Evolutionary conservation across 2,113 vertebrate species (phyloP).

Genomic region (Tichodroma muraria): DNA sequence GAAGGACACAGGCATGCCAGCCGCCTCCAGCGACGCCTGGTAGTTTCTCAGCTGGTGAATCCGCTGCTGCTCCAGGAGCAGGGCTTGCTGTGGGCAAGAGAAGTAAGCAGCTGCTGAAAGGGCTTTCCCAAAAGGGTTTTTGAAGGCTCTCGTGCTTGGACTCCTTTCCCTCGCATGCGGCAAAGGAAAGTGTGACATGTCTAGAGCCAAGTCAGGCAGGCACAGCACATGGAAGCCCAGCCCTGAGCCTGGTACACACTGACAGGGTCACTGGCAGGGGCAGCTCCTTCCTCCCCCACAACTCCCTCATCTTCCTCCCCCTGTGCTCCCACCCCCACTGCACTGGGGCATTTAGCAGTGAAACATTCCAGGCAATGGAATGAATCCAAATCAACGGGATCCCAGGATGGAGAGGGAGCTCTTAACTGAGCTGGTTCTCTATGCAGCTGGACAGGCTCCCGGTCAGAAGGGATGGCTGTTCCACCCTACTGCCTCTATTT

Average conservation of each 20-base stretch:
- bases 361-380: neutral
- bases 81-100: slow-evolving; percentile 80
- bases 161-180: fast-evolving
- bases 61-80: slow-evolving; percentile 92
- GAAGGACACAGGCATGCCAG: slow-evolving; percentile 82
- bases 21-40: slow-evolving; percentile 91
- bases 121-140: neutral
- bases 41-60: slow-evolving; percentile 96
- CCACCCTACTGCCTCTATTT: neutral
- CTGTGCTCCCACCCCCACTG: neutral
- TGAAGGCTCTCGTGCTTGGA: neutral
- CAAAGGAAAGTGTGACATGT: neutral
- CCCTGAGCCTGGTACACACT: neutral
- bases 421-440: neutral
- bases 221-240: neutral
- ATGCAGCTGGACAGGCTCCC: neutral
- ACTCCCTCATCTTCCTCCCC: neutral
- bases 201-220: neutral
- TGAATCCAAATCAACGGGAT: fast-evolving
- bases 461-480: neutral
- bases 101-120: neutral
- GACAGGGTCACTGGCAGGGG: neutral
- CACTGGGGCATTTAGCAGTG: neutral
- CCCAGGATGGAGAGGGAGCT: neutral
- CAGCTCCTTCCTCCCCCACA: neutral